phyloP scores from a whole-genome alignment of 2,797 vertebrate genomes.

The Tolypeutes matacus region DNA sequence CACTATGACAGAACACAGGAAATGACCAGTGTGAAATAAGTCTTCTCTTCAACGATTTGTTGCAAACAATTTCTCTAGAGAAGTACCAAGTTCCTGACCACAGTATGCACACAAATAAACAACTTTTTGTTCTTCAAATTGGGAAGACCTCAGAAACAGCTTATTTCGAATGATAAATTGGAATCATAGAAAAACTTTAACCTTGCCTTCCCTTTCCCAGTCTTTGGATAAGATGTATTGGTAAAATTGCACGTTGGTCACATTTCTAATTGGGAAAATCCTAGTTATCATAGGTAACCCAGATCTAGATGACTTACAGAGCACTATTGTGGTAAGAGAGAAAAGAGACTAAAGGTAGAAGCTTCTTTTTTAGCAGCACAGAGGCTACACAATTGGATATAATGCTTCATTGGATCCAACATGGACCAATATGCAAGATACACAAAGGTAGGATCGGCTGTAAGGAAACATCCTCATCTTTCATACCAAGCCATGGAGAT shows the following conservation, averaged over 20 bases:
- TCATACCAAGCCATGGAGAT: background rate
- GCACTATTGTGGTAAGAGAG: background rate
- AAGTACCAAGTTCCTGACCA: slow-evolving; percentile 29
- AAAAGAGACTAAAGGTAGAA: background rate
- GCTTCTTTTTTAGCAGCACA: background rate
- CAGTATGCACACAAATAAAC: background rate
- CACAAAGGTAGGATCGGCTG: background rate
- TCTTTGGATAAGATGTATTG: background rate
- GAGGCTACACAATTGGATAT: background rate
- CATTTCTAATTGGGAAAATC: background rate
- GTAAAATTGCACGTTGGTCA: background rate
- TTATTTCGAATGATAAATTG: background rate
- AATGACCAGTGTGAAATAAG: background rate
- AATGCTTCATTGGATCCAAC: background rate
- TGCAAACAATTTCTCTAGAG: background rate
- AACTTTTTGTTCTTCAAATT: background rate
- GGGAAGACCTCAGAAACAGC: slow-evolving; percentile 14
- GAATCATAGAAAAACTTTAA: slow-evolving; percentile 5
- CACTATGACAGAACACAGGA: background rate
- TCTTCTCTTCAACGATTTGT: background rate
- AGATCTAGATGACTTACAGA: background rate
- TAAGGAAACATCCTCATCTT: background rate
- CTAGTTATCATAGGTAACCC: background rate
- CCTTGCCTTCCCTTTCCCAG: background rate
- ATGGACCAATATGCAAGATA: background rate